Evolutionary conservation across 2,797 vertebrate genomes (phyloP).

Genomic region (Ibycter americanus): DNA sequence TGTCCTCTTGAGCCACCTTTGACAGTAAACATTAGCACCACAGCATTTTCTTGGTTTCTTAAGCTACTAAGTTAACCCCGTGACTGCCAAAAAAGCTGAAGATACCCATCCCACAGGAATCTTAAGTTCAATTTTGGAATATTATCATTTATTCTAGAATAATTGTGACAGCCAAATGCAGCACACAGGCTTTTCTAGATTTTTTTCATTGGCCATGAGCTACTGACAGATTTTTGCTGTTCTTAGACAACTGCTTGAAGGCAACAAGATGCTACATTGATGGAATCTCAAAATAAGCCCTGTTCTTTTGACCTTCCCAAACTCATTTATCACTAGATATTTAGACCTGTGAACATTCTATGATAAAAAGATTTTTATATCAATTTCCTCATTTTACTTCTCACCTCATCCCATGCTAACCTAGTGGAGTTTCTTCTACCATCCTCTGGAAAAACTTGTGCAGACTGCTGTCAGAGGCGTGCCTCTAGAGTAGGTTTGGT

Average conservation of each 20-base stretch:
- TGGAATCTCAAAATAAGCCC: neutral
- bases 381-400: neutral
- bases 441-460: neutral
- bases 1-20: neutral
- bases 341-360: neutral
- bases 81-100: neutral
- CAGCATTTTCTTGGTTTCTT: neutral
- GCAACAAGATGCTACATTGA: neutral
- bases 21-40: neutral
- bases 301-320: neutral
- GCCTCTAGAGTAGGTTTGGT: neutral
- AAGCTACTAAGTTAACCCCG: neutral
- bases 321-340: neutral
- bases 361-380: neutral
- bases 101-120: neutral
- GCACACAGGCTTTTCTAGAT: neutral
- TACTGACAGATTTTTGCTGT: neutral
- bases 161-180: neutral
- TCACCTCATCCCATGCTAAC: neutral
- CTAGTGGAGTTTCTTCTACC: neutral
- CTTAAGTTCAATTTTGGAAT: neutral
- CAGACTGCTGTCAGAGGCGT: neutral
- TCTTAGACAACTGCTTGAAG: neutral
- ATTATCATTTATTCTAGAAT: neutral
- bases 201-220: neutral